Evolutionary conservation across 1,140 invertebrate genomes (phyloP), one percentile per base, ranked within the genome.

Genomic region (Cryptotermes secundus): DNA sequence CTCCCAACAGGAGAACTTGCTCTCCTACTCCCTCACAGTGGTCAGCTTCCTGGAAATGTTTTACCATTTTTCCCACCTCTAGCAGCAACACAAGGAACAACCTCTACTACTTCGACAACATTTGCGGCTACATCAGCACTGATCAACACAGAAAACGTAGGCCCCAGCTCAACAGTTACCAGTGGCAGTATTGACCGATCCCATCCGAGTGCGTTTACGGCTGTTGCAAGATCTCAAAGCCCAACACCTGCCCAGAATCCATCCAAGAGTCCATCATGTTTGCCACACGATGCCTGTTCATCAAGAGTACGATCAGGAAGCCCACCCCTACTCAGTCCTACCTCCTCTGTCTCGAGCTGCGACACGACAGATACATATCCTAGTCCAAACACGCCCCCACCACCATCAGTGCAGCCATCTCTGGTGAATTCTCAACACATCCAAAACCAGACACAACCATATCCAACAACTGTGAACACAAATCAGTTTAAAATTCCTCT

Each of bases 1-100:
- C 90, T 93, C 86, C 93, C 92, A 31, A 95, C 91, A 42, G 96
- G 96, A 0, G 96, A 96, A 87, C 91, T 97, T 80, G 95, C 96
- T 0, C 91, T 97, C 4, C 91, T 97, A 7, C 89, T 97, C 24
- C 96, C 95, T 0, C 92, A 89, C 92, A 34, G 90, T 91, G 83
- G 91, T 89, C 83, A 86, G 36, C n/a, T 85, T 9, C 24, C 79
- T 45, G 81, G 81, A 26, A 34, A 82, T 14, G 83, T 59, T 42
- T 65, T 84, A 22, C 83, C 83, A 6, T 84, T 84, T 45, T 84
- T 84, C 72, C 38, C 83, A 19, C 35, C 53, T 4, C 53, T 59
- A 65, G 26, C 83, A 6, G 49, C 59, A 14, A 19, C 38, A 12
- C 36, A 31, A 16, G 35, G 36, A 45, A 31, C 42, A 26, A 26